Percentiles rank a stretch among this genome's conserved stretches.
These are phyloP conservation scores for Oedothorax gibbosus DNA, from an alignment of 1,140 invertebrate genomes.

Conservation along the genomic window DNA sequence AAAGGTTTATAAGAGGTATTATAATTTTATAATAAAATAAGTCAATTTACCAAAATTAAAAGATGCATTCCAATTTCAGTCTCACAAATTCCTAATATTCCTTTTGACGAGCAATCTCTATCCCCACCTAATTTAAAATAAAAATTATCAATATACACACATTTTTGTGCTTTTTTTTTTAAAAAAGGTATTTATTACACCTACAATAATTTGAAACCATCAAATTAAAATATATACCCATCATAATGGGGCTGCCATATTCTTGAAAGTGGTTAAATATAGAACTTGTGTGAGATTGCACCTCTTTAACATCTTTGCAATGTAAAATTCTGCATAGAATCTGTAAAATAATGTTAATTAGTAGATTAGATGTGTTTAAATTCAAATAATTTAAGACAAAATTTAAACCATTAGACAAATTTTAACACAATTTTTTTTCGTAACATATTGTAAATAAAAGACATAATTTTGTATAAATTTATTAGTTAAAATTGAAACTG, in stretches of 20 bases:
- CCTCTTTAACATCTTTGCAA: conserved; percentile 84
- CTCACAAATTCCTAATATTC: conserved; percentile 45
- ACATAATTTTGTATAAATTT: too few relatives aligned
- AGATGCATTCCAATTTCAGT: conserved; percentile 4
- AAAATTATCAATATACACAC: neutral
- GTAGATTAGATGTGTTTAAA: neutral
- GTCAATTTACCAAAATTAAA: conserved; percentile 46
- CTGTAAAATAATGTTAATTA: conserved; percentile 15
- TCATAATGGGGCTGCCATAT: conserved; percentile 98
- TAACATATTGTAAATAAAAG: too few relatives aligned
- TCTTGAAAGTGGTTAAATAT: conserved; percentile 89
- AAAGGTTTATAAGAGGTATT: neutral
- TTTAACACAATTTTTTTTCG: neutral
- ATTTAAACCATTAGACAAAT: neutral
- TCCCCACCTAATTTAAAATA: conserved; percentile 56
- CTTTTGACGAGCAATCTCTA: conserved; percentile 58
- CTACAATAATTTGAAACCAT: neutral
- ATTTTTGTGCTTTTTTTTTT: neutral
- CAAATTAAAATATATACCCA: conserved; percentile 72
- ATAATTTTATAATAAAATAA: neutral
- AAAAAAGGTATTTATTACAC: neutral
- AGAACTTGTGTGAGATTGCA: conserved; percentile 81
- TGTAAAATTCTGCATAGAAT: conserved; percentile 87
- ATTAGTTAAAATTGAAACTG: too few relatives aligned
- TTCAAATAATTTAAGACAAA: neutral